phyloP scores from a whole-genome alignment of 92 coral and sea anemone genomes.

The Anthopleura xanthogrammica region DNA sequence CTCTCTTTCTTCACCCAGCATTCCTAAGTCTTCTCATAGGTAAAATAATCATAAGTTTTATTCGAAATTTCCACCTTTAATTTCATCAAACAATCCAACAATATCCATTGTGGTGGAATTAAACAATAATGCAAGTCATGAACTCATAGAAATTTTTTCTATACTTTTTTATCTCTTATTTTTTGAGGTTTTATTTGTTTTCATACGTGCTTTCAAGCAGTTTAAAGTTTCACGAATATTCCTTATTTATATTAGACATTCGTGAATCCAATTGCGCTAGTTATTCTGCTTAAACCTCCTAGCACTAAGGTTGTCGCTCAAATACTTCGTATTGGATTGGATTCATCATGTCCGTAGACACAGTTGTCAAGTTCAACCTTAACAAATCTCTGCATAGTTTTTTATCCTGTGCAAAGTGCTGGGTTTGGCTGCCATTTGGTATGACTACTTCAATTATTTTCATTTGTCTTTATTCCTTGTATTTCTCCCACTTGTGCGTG shows the following conservation, averaged over 20 bases:
- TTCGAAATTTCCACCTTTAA: background rate
- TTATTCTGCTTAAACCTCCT: background rate
- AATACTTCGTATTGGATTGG: background rate
- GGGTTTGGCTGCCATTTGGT: constrained; percentile 20
- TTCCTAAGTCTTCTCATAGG: constrained; percentile 20
- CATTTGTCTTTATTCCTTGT: background rate
- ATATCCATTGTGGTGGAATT: background rate
- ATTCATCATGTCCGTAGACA: constrained; percentile 9
- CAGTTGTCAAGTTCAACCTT: constrained; percentile 11
- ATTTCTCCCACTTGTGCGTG: no score
- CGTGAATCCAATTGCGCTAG: background rate
- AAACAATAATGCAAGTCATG: constrained; percentile 10
- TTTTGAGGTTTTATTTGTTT: constrained; percentile 18
- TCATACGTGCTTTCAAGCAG: constrained; percentile 7
- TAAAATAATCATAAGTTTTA: background rate
- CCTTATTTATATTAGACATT: background rate
- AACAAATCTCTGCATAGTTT: constrained; percentile 12
- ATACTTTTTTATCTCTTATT: background rate
- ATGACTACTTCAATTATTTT: background rate
- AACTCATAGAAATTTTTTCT: background rate
- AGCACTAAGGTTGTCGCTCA: background rate
- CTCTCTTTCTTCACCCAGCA: constrained; percentile 28
- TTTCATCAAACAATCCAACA: background rate
- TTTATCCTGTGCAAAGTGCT: constrained; percentile 24
- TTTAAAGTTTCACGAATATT: constrained; percentile 15